Base-by-base conservation (phyloP, 1,140 invertebrate genomes). In the Hycleus cichorii region DNA sequence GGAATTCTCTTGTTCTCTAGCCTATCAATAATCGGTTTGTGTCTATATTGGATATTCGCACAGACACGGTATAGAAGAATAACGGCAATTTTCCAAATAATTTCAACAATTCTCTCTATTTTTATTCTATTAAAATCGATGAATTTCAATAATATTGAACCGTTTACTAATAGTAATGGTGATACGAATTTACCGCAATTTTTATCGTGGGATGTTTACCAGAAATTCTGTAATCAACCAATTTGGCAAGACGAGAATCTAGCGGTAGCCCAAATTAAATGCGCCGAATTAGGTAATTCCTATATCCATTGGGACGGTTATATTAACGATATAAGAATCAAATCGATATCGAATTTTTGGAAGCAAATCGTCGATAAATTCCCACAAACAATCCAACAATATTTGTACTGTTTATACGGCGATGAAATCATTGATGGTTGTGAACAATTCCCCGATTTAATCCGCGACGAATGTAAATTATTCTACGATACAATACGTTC, bases 221-320 rank as follows among this genome's bases (percentile, higher is more conserved):
- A 87, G 60, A 81, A 81, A 39, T 80, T 86, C 48, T 90, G 87
- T 67, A 82, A 86, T 59, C 77, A 82, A 58, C 82, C 85, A 11
- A 78, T 84, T 1, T 85, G 82, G 80, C 78, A 83, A 49, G 80
- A 85, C 64, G 72, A 79, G 4, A 87, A 86, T 48, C 79, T 79
- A 4, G 83, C 83, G 12, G 77, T 77, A 3, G 81, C 84, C 0
- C 87, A 90, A 70, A 73, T 86, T 0, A 81, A 82, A 46, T 91
- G 88, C 64, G 76, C 83, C 0, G 77, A 86, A 40, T 68, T 90
- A 1, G 81, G 86, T 51, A 82, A 85, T 8, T 72, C 83, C 26
- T 71, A 77, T 1, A 76, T 90, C 3, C 78, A 81, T 39, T 90
- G 88, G 88, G 81, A 88, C 60, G 88, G 88, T 38, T 86, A 83